phyloP scores from a whole-genome alignment of 2,113 vertebrate genomes.

The Takifugu bimaculatus region DNA sequence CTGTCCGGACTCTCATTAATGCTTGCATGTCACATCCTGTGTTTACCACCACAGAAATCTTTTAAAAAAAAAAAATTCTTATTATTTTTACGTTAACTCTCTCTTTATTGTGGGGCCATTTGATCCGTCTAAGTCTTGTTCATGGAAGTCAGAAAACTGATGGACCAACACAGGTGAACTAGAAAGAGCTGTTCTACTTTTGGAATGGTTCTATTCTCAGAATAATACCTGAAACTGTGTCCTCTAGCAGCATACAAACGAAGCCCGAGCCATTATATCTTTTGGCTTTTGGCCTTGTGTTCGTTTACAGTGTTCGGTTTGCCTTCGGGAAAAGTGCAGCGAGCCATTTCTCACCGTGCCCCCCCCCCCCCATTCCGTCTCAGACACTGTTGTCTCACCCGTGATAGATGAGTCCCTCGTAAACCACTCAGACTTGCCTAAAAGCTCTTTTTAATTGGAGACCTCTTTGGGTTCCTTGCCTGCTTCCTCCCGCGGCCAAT shows the following conservation, averaged over 20 bases:
- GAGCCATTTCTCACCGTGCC: constrained; percentile 15
- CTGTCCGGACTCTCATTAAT: constrained; percentile 46
- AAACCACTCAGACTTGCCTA: constrained; percentile 25
- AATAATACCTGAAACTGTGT: background rate
- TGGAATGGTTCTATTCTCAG: too few relatives aligned
- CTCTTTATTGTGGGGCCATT: constrained; percentile 23
- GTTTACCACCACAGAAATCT: constrained; percentile 9
- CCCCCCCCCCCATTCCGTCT: background rate
- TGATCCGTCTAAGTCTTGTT: constrained; percentile 17
- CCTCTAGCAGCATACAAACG: background rate
- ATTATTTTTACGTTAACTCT: constrained; percentile 39
- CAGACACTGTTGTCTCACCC: constrained; percentile 18
- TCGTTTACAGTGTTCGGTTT: background rate
- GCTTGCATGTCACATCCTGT: constrained; percentile 33
- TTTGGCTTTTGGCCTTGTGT: constrained; percentile 7
- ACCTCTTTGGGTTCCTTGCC: constrained; percentile 26
- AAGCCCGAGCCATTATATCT: background rate
- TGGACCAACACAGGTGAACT: background rate
- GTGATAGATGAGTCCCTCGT: constrained; percentile 52
- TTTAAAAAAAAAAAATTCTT: too few relatives aligned
- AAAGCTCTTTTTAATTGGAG: constrained; percentile 54
- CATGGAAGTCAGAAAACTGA: too few relatives aligned
- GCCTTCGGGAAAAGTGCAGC: constrained; percentile 23
- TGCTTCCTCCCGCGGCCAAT: background rate
- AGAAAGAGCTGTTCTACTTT: background rate